phyloP scores from a whole-genome alignment of 2,113 vertebrate species.

The Aegithalos caudatus region DNA sequence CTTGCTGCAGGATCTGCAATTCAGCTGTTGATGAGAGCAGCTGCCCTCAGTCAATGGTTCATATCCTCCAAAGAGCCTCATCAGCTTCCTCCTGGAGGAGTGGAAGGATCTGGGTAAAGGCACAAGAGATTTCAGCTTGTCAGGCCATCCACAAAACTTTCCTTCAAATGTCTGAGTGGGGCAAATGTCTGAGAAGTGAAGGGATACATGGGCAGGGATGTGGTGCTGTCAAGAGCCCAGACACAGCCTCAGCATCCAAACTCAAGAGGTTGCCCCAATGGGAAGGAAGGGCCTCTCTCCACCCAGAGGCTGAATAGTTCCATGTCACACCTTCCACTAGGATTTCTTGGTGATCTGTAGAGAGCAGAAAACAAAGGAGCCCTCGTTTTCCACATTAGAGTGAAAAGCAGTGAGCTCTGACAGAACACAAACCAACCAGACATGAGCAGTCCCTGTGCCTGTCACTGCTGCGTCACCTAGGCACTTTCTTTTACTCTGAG shows the following conservation, averaged over 20 bases:
- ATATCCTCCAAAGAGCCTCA: neutral
- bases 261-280: neutral
- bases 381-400: accelerated
- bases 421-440: neutral
- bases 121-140: neutral
- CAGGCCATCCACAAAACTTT: neutral
- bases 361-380: neutral
- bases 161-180: neutral
- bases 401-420: neutral
- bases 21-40: neutral
- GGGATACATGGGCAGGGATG: neutral
- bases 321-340: neutral
- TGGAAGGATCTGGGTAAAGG: neutral
- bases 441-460: neutral
- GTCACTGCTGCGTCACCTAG: neutral
- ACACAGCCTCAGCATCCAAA: neutral
- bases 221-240: neutral
- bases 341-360: accelerated
- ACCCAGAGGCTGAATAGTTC: neutral
- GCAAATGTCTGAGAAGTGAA: neutral
- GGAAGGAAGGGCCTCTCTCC: neutral
- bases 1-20: neutral
- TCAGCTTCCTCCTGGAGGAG: neutral
- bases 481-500: neutral
- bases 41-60: neutral